Evolutionary conservation across 2,888 invertebrate species (phyloP).

Genomic region (Platynereis dumerilii): DNA sequence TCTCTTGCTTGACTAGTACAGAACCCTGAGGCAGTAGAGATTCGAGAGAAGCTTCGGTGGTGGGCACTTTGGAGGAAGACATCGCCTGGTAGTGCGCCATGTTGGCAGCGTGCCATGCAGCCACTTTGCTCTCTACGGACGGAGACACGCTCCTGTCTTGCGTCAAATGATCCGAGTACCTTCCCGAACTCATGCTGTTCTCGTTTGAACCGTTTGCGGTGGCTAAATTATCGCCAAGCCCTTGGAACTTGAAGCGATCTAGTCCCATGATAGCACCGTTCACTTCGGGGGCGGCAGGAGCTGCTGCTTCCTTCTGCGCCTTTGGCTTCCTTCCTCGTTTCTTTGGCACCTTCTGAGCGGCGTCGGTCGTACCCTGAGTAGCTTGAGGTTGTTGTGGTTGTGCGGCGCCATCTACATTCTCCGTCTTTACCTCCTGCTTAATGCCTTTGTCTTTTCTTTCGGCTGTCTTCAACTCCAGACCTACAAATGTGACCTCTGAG

Average conservation of each 20-base stretch:
- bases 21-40: neutral
- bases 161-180: neutral
- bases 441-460: neutral
- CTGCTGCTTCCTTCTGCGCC: neutral
- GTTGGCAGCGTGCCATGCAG: neutral
- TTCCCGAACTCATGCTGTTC: neutral
- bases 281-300: neutral
- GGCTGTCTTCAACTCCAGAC: constrained; percentile 38
- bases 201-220: no score
- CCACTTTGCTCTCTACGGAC: neutral
- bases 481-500: constrained; percentile 60
- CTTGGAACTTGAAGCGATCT: no score
- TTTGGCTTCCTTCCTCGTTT: no score
- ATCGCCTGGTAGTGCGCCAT: constrained; percentile 1
- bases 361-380: neutral
- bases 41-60: no score
- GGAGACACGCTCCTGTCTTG: neutral
- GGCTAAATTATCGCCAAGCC: no score
- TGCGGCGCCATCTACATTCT: neutral
- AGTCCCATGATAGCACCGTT: neutral
- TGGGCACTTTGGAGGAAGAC: neutral
- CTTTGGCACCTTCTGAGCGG: no score
- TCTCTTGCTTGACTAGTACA: constrained; percentile 10
- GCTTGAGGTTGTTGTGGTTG: neutral
- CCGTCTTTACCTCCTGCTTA: neutral